Evolutionary conservation across 2,888 invertebrate species (phyloP), one percentile per base, ranked within the genome.

Genomic region (Pteria penguin): DNA sequence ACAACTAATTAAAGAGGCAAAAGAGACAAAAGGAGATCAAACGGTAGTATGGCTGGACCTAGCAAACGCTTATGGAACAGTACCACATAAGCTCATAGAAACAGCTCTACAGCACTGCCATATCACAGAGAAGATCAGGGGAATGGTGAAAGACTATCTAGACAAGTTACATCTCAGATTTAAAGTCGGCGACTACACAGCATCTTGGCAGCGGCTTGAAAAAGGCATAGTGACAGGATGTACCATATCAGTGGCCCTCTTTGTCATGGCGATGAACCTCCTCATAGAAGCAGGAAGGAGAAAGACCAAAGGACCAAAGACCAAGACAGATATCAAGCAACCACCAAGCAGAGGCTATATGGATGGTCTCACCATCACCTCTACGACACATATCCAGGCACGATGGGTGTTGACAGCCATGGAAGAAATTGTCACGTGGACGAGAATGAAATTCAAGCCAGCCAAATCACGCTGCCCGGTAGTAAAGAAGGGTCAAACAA

Each of bases 181-280:
- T 1, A 54, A 1, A 4, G 3, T 54, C n/a, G 8, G 0, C n/a
- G 54, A 54, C 4, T 8, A 54, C 8, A 4, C 54, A 3, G 3
- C 54, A 54, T 54, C 8, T n/a, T n/a, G n/a, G n/a, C n/a, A n/a
- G n/a, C n/a, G n/a, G n/a, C n/a, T n/a, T n/a, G n/a, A n/a, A n/a
- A 22, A n/a, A n/a, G n/a, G n/a, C n/a, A n/a, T n/a, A n/a, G n/a
- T n/a, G n/a, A n/a, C n/a, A n/a, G 32, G 65, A 18, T 63, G 65
- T 22, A 63, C 36, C 65, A 63, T 63, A 18, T 63, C 65, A n/a
- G n/a, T n/a, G n/a, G n/a, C n/a, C n/a, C n/a, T n/a, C n/a, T n/a
- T n/a, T n/a, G n/a, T n/a, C n/a, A n/a, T n/a, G n/a, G 65, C 29
- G 27, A 67, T 67, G 67, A 67, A 67, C 67, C 52, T 67, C 26